Base-by-base conservation (phyloP, 1,140 invertebrate genomes). In the Drosophila orosa region DNA sequence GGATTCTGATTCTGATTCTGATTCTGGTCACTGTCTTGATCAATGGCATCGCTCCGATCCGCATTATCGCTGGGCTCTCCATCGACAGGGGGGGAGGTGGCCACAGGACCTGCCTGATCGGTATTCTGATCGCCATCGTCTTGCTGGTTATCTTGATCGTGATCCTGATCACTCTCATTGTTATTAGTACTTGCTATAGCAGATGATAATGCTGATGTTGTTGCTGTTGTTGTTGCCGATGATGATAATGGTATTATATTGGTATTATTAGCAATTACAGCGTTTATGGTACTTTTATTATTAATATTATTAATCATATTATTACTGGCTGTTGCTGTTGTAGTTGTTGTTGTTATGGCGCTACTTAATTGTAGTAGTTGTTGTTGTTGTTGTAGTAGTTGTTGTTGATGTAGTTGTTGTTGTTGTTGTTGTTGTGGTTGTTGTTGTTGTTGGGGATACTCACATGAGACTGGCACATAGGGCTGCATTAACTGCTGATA, bases 401-500 rank as follows among this genome's bases (percentile, higher is more conserved):
- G 69, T 44, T 39, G 60, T 47, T 63, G 69, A 50, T 57, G 68
- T 62, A 55, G 65, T 59, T 57, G 54, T 44, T 50, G 76, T 63
- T 62, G 78, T 66, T 66, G 80, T 78, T 45, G 80, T 85, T 56
- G 85, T 77, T n/a, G 78, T 80, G 17, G 79, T 65, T 71, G 82
- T 80, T 84, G 79, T 87, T 86, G 90, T 80, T 80, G 78, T 87
- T 82, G 85, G 80, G 94, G 94, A 95, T 96, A 97, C 96, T 97
- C 96, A 97, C 96, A 97, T 96, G 96, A 97, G 93, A 97, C 96
- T 95, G 96, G 96, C 94, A 97, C 96, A 94, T 96, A 97, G 91
- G 97, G 97, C 95, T 98, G 97, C 97, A 98, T 98, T 93, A 98
- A 94, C 93, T 97, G 97, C 93, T 98, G 97, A 94, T 98, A 98